Evolutionary conservation across 2,113 vertebrate species (phyloP), one percentile per base, ranked within the genome.

Genomic region (Empidonax alnorum): DNA sequence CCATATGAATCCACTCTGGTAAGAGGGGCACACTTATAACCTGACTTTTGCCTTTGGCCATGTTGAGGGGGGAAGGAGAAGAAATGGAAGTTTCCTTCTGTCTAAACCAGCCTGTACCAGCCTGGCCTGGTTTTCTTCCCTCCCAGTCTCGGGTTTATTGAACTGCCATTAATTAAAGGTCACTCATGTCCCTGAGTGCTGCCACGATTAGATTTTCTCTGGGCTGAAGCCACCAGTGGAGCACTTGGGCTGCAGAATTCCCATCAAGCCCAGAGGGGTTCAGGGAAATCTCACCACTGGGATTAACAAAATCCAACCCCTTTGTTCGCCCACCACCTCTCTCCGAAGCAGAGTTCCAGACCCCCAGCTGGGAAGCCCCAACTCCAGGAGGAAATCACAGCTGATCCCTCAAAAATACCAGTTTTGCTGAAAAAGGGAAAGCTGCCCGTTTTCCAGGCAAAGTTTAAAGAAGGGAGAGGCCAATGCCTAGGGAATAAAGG

Each of bases 141-240:
- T 23, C 27, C 9, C 42, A 79, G 62, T 12, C 39, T 46, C 31
- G 7, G 89, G 61, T 42, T 55, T 39, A 88, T 35, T 3, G 14
- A 93, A 46, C 67, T 81, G 13, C 65, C 66, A 39, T 74, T 80
- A 90, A 67, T 68, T 69, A 92, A 92, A 92, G 93, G 92, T 74
- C 95, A 92, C 58, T 41, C 59, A 12, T 87, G 65, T 47, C 87
- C 74, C 80, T 28, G 16, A 46, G 66, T 30, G 42, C 15, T 77
- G 87, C 81, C 63, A 21, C 31, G 69, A 90, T 79, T 62, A 61
- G 87, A 77, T 62, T 79, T 42, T 56, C 62, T 27, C 80, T 49
- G 79, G 30, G 82, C 79, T 80, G 76, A 93, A 15, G 62, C 63
- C 62, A 56, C 79, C 88, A 95, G 76, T 50, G 46, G 66, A 52